Conservation (phyloP, 2,888 invertebrate genomes). For the Diploptera punctata region DNA sequence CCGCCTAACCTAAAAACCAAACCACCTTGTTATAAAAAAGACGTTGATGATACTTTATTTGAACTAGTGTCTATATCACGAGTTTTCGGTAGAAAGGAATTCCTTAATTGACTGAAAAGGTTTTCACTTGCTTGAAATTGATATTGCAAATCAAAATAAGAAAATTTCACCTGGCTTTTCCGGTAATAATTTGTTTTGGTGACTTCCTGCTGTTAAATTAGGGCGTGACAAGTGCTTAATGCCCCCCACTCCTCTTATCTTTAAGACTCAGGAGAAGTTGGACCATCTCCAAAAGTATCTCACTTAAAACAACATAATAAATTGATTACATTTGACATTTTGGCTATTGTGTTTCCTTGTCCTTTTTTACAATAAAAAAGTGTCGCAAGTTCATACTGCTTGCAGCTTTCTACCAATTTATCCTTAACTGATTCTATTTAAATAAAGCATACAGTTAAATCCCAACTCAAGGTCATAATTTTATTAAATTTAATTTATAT, state of each 20-base stretch:
- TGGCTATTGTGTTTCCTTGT: slow-evolving; percentile 6
- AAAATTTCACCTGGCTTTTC: slow-evolving; percentile 5
- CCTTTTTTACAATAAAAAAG: slow-evolving; percentile 4
- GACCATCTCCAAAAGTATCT: neutral
- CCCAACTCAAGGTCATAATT: too few relatives aligned
- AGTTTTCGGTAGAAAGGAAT: too few relatives aligned
- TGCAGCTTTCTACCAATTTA: neutral
- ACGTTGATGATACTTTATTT: too few relatives aligned
- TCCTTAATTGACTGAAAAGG: too few relatives aligned
- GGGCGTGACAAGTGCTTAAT: neutral
- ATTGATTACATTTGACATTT: slow-evolving; percentile 7
- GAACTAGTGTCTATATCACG: too few relatives aligned
- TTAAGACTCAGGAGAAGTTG: neutral
- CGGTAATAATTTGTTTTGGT: neutral
- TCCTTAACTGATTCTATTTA: slow-evolving; percentile 1
- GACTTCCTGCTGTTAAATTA: slow-evolving; percentile 1
- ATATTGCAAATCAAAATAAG: too few relatives aligned
- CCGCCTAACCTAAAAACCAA: too few relatives aligned
- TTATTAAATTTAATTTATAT: too few relatives aligned
- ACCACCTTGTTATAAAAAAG: too few relatives aligned
- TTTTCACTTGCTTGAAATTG: too few relatives aligned
- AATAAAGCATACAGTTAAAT: neutral
- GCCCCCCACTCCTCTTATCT: neutral
- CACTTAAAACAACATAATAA: neutral
- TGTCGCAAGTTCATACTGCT: neutral